Conservation (phyloP, 2,113 vertebrate genomes). For the Trochalopteron elliotii region DNA sequence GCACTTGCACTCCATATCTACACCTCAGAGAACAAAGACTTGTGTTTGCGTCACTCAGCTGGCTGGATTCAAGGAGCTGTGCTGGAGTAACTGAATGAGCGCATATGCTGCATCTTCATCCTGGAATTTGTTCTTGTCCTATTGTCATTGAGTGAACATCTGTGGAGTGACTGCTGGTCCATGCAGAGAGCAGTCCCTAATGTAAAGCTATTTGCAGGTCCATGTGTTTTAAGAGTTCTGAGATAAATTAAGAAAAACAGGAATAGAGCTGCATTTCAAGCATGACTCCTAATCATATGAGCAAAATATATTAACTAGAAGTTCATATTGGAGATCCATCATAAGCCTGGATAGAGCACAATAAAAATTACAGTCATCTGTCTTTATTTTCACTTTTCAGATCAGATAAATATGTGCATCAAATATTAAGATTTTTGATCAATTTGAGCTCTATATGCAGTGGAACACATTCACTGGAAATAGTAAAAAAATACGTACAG, state of each 20-base stretch:
- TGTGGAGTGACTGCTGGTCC: too few relatives aligned
- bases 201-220: background rate
- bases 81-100: background rate
- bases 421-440: background rate
- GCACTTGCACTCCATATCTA: rapidly evolving
- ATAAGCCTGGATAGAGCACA: background rate
- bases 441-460: background rate
- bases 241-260: background rate
- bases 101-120: background rate
- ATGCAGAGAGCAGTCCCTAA: too few relatives aligned
- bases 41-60: background rate
- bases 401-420: background rate
- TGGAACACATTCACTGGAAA: background rate
- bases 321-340: background rate
- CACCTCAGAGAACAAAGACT: background rate
- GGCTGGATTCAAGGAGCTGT: background rate
- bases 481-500: background rate
- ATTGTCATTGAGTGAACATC: too few relatives aligned
- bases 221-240: background rate
- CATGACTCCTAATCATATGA: background rate
- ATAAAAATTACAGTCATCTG: background rate
- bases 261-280: background rate
- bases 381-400: background rate
- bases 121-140: too few relatives aligned
- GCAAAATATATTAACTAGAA: background rate